Percentiles rank a stretch among this genome's conserved stretches.
Evolutionary conservation across 1,140 invertebrate genomes (phyloP).

Genomic region (Bombus fervidus): DNA sequence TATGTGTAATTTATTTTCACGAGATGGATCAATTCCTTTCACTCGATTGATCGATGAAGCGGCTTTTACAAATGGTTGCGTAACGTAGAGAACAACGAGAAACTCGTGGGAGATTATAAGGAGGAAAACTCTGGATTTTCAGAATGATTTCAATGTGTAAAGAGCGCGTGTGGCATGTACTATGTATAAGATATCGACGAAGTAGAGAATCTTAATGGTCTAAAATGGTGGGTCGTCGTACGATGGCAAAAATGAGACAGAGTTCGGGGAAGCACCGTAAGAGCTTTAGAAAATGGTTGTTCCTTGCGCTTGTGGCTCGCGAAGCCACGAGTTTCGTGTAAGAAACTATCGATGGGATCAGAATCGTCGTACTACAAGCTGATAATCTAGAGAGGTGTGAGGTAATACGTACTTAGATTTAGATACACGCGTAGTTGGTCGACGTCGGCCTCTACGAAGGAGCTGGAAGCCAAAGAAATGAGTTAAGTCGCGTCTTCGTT

Average conservation of each 20-base stretch:
- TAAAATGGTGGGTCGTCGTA: background rate
- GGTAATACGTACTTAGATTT: constrained; percentile 53
- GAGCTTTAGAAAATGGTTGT: constrained; percentile 59
- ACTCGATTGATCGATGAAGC: background rate
- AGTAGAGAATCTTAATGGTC: background rate
- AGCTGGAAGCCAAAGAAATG: constrained; percentile 64
- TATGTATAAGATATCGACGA: background rate
- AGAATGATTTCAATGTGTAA: background rate
- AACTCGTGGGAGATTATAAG: too few relatives aligned
- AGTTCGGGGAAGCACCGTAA: background rate
- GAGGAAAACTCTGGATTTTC: background rate
- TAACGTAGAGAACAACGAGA: too few relatives aligned
- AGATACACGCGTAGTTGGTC: constrained; percentile 14
- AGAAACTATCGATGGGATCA: constrained; percentile 63
- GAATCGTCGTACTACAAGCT: constrained; percentile 52
- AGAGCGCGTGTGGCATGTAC: background rate
- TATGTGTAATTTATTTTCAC: constrained; percentile 20
- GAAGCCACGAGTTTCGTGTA: constrained; percentile 30
- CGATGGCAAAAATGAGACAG: background rate
- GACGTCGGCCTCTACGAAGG: background rate
- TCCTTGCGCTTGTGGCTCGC: constrained; percentile 44
- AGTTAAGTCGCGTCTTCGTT: constrained; percentile 32
- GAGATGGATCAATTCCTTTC: constrained; percentile 10
- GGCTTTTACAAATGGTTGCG: background rate
- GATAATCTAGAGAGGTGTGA: constrained; percentile 40